phyloP scores from a whole-genome alignment of 2,113 vertebrate species.

The Tringa solitaria region DNA sequence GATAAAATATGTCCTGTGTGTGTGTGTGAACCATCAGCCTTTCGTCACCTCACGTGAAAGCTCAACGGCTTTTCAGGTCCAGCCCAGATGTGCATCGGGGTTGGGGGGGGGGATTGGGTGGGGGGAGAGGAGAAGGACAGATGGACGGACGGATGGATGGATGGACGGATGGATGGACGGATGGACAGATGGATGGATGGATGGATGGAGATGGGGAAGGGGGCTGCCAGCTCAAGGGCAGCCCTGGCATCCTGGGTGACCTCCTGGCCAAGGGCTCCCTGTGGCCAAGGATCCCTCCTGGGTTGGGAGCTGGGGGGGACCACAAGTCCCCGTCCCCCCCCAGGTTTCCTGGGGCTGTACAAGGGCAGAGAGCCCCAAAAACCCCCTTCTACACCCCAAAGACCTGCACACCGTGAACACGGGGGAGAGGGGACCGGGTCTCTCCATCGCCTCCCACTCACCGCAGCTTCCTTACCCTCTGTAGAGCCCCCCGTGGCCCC shows the following conservation, averaged over 20 bases:
- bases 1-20: not conserved
- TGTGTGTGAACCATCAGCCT: too few relatives aligned
- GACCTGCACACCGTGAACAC: rapidly evolving
- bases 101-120: not conserved
- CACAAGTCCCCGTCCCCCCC: not conserved
- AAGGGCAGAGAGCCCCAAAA: not conserved
- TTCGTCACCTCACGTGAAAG: not conserved
- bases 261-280: not conserved
- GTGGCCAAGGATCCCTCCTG: not conserved
- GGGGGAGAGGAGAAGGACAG: too few relatives aligned
- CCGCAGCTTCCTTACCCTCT: not conserved
- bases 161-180: too few relatives aligned
- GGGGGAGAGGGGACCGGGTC: rapidly evolving
- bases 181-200: too few relatives aligned
- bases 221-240: not conserved
- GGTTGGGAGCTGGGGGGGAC: rapidly evolving
- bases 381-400: not conserved
- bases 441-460: not conserved
- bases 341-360: not conserved
- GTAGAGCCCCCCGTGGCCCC: not conserved
- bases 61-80: not conserved
- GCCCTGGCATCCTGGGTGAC: not conserved
- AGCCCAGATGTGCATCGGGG: not conserved
- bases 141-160: too few relatives aligned
- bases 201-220: not conserved